Base-by-base conservation (phyloP, 1,140 invertebrate species). In the Bombus pascuorum region DNA sequence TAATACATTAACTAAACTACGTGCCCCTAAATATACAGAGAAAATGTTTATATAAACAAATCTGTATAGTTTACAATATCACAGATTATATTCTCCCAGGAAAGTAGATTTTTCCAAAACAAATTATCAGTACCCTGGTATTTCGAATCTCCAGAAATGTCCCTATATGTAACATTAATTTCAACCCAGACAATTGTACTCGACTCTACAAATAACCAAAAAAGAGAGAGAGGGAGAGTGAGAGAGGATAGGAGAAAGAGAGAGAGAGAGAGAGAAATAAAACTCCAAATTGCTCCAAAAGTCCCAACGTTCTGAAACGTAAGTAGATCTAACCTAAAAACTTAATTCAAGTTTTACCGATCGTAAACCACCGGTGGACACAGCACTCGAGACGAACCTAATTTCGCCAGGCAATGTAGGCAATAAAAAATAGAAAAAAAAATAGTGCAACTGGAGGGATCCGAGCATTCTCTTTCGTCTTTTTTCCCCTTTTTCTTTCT, bases 401-500 rank as follows among this genome's bases (percentile, higher is more conserved):
- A 73, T 39, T 70, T 53, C 10, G 3, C 1, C 47, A 34, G 13
- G 28, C n/a, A 18, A 59, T n/a, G 25, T 66, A 39, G n/a, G 9
- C n/a, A 44, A 65, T 9, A 28, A 39, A 62, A 44, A 70, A 68
- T 65, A 42, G 37, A 53, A 75, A 73, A 47, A 81, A 78, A 86
- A 75, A 53, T 44, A 32, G 32, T 42, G 32, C 47, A 65, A 68
- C 25, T 59, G 25, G 13, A 32, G 72, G 74, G 85, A 65, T 72
- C 73, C 62, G n/a, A 83, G 25, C 65, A 71, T n/a, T 59, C 65
- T 78, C 73, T 68, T 79, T 83, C 59, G 10, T 53, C 62, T 32
- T 85, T 74, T 88, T 79, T 59, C 44, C 59, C 37, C 42, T 87
- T 81, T 82, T 65, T 83, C 65, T 81, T 72, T 82, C 79, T 83